Base-by-base conservation (phyloP, 2,797 vertebrate genomes). In the Cirrhinus mrigala region DNA sequence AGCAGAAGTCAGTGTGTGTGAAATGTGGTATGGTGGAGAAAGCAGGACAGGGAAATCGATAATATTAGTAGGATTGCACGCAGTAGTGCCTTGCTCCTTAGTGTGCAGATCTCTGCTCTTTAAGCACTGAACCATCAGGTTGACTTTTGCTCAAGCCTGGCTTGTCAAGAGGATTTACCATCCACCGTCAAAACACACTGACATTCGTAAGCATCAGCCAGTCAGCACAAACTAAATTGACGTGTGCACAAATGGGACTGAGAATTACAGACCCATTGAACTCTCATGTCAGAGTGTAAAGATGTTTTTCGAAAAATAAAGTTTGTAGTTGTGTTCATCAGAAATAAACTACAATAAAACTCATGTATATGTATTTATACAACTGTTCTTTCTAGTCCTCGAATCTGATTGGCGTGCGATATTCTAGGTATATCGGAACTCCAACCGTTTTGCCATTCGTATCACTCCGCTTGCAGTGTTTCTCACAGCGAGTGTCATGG, bases 101-200 rank as follows among this genome's bases (percentile, higher is more conserved):
- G 86, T 27, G 87, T 27, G 1, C 85, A 87, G 68, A 70, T 60
- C 27, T 77, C 64, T 73, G 68, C 82, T 77, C 70, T 80, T 58
- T 40, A 86, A 87, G 85, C 77, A 82, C 75, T 86, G 71, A 10
- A 79, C 85, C 79, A 68, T 88, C 83, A 84, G 86, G 18, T 52
- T 52, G 50, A 85, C 40, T 79, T 88, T 91, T 87, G 66, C 24
- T 86, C 83, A 88, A 82, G 79, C 87, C 80, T 82, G 88, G 80
- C 88, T 82, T 89, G 92, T 92, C 94, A 91, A 48, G 87, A 87
- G 73, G 87, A 70, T 88, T 93, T 91, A 91, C 81, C 81, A 56
- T 89, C 89, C 84, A 58, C 87, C 79, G 82, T 87, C 85, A 60
- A 69, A 88, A 89, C 85, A 50, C 62, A 87, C 85, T 87, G 88